Conservation (phyloP, 2,888 invertebrate genomes). For the Rugalucina vietnamica region DNA sequence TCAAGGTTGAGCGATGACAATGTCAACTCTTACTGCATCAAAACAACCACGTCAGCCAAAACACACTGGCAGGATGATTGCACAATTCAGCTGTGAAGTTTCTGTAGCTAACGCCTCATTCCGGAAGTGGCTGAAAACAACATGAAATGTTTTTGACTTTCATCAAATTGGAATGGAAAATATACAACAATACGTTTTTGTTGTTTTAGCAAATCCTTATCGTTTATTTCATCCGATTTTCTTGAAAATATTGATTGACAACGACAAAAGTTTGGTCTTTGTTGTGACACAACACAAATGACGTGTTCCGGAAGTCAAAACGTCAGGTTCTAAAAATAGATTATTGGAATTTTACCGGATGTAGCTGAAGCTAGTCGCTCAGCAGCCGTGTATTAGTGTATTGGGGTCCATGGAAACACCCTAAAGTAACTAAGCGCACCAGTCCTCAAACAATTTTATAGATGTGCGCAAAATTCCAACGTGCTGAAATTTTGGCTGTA, state of each 20-base stretch:
- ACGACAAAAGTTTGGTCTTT: neutral
- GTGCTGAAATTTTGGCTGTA: too few species aligned
- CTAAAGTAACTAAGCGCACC: too few species aligned
- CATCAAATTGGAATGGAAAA: neutral
- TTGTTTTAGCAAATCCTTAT: neutral
- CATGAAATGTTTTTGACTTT: neutral
- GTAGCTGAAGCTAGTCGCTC: too few species aligned
- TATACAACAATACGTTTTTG: neutral
- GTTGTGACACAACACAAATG: conserved; percentile 46
- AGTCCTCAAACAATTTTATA: too few species aligned
- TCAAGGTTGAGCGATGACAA: conserved; percentile 21
- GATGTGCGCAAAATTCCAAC: too few species aligned
- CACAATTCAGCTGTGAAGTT: neutral
- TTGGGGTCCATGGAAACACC: too few species aligned
- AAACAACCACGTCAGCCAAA: conserved; percentile 55
- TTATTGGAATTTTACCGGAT: conserved; percentile 39
- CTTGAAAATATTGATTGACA: neutral
- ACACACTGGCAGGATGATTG: conserved; percentile 27
- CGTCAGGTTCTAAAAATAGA: conserved; percentile 50
- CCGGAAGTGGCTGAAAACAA: conserved; percentile 5
- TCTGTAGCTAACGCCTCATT: neutral
- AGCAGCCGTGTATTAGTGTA: too few species aligned
- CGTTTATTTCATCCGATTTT: conserved; percentile 5
- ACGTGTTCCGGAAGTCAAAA: conserved; percentile 66
- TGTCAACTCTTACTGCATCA: conserved; percentile 40